Conservation (phyloP, 1,140 invertebrate species). For the Zelostemma sp. region DNA sequence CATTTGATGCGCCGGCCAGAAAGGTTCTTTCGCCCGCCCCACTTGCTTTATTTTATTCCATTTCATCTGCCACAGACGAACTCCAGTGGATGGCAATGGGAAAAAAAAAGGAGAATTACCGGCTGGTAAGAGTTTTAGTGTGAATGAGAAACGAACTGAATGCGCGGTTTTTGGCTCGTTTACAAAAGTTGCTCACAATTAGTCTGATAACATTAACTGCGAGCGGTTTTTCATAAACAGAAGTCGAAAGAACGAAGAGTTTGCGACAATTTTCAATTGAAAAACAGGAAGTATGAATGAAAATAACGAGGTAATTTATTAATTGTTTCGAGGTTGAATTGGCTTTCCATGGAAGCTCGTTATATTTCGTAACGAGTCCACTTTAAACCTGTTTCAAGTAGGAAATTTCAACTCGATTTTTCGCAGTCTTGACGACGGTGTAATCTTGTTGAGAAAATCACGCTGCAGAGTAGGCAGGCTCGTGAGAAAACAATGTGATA, state of each 20-base stretch:
- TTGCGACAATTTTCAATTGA: conserved; percentile 51
- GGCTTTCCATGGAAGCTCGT: neutral
- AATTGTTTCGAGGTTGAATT: neutral
- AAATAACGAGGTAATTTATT: conserved; percentile 7
- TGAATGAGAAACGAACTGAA: conserved; percentile 13
- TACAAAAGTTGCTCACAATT: conserved; percentile 29
- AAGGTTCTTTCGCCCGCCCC: conserved; percentile 19
- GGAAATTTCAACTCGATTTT: neutral
- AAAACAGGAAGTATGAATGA: neutral
- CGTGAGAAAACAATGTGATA: conserved; percentile 3
- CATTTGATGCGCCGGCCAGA: conserved; percentile 18
- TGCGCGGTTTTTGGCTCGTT: conserved; percentile 13
- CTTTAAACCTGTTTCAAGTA: no score
- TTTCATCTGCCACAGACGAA: conserved; percentile 20
- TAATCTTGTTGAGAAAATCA: neutral
- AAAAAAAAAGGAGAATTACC: conserved; percentile 13
- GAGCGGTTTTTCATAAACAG: conserved; percentile 6
- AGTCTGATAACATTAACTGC: conserved; percentile 8
- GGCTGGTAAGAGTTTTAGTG: conserved; percentile 20
- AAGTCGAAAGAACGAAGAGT: conserved; percentile 22
- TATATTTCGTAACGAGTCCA: neutral
- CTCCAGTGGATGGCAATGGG: neutral
- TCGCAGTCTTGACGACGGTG: neutral
- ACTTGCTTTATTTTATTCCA: conserved; percentile 22
- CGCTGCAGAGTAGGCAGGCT: neutral